Evolutionary conservation across 2,888 invertebrate species (phyloP).

Genomic region (Eilema caniola): DNA sequence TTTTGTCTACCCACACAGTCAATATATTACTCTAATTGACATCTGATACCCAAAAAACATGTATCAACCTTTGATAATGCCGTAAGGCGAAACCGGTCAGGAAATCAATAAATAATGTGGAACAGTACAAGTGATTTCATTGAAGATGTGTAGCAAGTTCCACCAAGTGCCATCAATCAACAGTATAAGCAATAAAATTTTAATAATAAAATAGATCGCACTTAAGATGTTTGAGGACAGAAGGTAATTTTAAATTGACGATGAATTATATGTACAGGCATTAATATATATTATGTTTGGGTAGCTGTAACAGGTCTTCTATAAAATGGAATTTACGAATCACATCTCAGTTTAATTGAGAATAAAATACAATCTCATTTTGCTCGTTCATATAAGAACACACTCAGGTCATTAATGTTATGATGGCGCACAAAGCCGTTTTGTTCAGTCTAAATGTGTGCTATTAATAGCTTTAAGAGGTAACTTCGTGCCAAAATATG

Average conservation of each 20-base stretch:
- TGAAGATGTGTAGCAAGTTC: too few species aligned
- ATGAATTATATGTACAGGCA: neutral
- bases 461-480: conserved; percentile 57
- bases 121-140: too few species aligned
- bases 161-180: too few species aligned
- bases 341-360: conserved; percentile 12
- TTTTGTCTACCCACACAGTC: too few species aligned
- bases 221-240: neutral
- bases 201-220: too few species aligned
- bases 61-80: too few species aligned
- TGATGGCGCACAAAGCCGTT: conserved; percentile 53
- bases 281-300: neutral
- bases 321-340: neutral
- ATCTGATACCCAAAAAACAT: too few species aligned
- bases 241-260: too few species aligned
- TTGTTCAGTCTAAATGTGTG: conserved; percentile 60
- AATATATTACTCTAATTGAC: too few species aligned
- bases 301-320: neutral
- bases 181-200: too few species aligned
- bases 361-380: conserved; percentile 22
- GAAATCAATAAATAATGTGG: too few species aligned
- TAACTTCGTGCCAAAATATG: conserved; percentile 50
- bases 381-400: conserved; percentile 36
- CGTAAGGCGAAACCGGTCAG: too few species aligned
- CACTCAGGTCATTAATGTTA: conserved; percentile 44